phyloP scores from a whole-genome alignment of 2,113 vertebrate genomes.

The Triplophysa dalaica region DNA sequence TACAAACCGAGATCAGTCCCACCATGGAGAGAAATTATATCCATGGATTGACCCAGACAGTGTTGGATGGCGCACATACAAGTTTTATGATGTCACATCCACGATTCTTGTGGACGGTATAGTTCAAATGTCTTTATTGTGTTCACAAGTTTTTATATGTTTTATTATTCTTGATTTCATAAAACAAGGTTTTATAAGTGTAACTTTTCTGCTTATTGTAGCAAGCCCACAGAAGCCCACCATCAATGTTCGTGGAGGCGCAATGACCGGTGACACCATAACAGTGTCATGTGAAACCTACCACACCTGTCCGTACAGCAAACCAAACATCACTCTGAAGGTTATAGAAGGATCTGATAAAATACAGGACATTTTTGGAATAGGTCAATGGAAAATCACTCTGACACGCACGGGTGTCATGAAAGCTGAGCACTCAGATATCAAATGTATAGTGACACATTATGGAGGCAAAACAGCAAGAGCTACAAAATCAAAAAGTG shows the following conservation, averaged over 20 bases:
- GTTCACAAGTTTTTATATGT: too few species aligned
- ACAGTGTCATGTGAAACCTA: neutral
- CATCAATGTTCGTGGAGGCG: neutral
- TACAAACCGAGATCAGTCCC: neutral
- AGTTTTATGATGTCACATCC: constrained; percentile 61
- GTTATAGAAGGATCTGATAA: neutral
- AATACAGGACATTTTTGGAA: neutral
- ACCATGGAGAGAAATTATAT: constrained; percentile 60
- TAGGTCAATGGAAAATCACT: constrained; percentile 1
- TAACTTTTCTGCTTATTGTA: neutral
- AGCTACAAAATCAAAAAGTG: constrained; percentile 2
- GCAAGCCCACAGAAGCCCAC: neutral
- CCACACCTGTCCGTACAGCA: constrained; percentile 12
- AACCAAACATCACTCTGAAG: neutral
- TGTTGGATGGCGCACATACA: constrained; percentile 44
- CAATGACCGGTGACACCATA: neutral
- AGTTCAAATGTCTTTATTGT: too few species aligned
- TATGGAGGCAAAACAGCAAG: neutral
- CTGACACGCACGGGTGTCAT: neutral
- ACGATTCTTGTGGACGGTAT: constrained; percentile 56
- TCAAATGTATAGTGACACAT: constrained; percentile 51
- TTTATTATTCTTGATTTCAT: too few species aligned
- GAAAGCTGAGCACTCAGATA: neutral
- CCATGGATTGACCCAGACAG: constrained; percentile 67
- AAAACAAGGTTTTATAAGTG: neutral